Evolutionary conservation across 2,113 vertebrate genomes (phyloP), one percentile per base, ranked within the genome.

Genomic region (Porphyrio hochstetteri): DNA sequence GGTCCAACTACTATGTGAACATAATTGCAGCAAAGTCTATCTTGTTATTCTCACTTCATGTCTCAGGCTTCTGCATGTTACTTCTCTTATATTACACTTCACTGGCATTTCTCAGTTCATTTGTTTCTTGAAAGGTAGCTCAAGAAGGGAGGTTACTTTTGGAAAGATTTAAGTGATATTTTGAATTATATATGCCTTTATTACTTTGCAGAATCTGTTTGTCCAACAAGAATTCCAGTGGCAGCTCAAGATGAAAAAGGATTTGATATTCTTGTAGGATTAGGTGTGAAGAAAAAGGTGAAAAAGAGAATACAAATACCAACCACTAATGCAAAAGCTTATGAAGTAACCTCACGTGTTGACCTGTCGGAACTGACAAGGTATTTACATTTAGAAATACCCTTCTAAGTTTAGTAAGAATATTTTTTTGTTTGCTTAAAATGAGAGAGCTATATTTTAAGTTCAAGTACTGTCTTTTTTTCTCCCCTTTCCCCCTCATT

Each of bases 241-340:
- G 98, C 99, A 97, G 98, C 99, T 94, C 98, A 99, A 19, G 99
- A 99, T 92, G 99, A 99, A 96, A 99, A 99, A 86, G 99, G 99
- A 71, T 99, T 99, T 98, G 99, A 99, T 96, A 98, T 99, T 90
- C 98, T 99, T 76, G 50, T 99, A 69, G 98, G 99, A 95, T 97
- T 99, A 95, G 98, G 99, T 97, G 97, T 99, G 95, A 98, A 98
- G 90, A 99, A 99, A 97, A 99, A 99, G 92, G 97, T 98, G 77
- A 98, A 98, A 91, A 99, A 99, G 93, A 98, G 98, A 97, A 98
- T 98, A 87, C 97, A 98, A 85, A 99, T 99, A 84, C 96, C 98
- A 33, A 98, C 95, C 90, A 98, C 97, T 46, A 98, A 98, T 92
- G 97, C 97, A n/a, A 99, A 98, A 97, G 99, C 99, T 92, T 99